Conservation (phyloP, 2,888 invertebrate species). For the Acleris literana region DNA sequence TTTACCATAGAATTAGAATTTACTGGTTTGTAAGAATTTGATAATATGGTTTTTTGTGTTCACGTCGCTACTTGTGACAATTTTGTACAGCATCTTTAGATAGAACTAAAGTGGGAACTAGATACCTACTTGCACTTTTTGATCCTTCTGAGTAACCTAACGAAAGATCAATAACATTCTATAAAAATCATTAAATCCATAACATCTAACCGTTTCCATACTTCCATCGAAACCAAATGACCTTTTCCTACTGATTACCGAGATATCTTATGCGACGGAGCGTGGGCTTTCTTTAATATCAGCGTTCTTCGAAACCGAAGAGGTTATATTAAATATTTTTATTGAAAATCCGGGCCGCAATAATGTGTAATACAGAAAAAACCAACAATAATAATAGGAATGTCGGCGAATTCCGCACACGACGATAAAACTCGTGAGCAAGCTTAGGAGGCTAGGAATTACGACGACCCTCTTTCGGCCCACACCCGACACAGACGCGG, state of each 20-base stretch:
- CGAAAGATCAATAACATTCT: too few species aligned
- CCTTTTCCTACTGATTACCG: slow-evolving; percentile 18
- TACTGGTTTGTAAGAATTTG: slow-evolving; percentile 16
- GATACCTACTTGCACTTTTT: too few species aligned
- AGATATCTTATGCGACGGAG: slow-evolving; percentile 26
- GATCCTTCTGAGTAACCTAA: too few species aligned
- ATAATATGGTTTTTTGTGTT: slow-evolving; percentile 7
- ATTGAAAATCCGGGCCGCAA: slow-evolving; percentile 29
- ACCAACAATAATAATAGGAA: slow-evolving; percentile 41
- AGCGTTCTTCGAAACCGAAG: slow-evolving; percentile 19
- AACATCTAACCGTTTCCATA: too few species aligned
- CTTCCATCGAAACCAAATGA: slow-evolving; percentile 9
- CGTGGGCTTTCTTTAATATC: slow-evolving; percentile 34
- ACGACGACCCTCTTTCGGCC: slow-evolving; percentile 38
- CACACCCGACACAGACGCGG: slow-evolving; percentile 9
- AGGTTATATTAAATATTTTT: slow-evolving; percentile 26
- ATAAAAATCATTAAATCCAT: too few species aligned
- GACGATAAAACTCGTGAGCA: slow-evolving; percentile 9
- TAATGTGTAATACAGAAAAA: slow-evolving; percentile 38
- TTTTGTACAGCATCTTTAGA: too few species aligned
- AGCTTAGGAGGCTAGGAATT: slow-evolving; percentile 15
- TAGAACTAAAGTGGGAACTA: too few species aligned
- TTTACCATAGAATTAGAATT: slow-evolving; percentile 16
- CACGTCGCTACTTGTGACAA: too few species aligned
- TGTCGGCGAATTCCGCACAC: slow-evolving; percentile 42